Evolutionary conservation across 2,797 vertebrate genomes (phyloP).

Genomic region (Pangasius sanitwongsei): DNA sequence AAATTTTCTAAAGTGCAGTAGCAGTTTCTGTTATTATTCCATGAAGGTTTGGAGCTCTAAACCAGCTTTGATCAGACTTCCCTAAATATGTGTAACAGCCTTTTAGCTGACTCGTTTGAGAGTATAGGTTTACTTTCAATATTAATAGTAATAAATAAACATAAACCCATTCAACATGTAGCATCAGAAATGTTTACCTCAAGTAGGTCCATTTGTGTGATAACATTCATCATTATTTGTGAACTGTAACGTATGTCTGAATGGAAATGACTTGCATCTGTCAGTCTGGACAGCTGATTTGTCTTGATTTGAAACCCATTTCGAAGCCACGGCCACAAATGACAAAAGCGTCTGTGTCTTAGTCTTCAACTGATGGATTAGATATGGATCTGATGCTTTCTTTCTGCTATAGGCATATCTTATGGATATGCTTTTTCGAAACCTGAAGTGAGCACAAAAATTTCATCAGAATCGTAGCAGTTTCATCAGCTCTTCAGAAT

Average conservation of each 20-base stretch:
- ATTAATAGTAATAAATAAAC: background rate
- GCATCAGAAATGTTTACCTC: conserved; percentile 42
- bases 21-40: conserved; percentile 24
- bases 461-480: background rate
- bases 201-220: conserved; percentile 48
- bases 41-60: background rate
- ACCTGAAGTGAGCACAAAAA: too few species aligned
- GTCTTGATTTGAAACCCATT: conserved; percentile 64
- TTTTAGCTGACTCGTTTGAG: background rate
- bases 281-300: conserved; percentile 64
- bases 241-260: conserved; percentile 55
- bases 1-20: background rate
- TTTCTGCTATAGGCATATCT: background rate
- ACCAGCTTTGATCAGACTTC: background rate
- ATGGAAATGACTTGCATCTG: conserved; percentile 63
- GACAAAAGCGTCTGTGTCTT: conserved; percentile 40
- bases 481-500: background rate
- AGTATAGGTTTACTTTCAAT: background rate
- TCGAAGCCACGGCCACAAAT: conserved; percentile 42
- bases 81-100: too few species aligned
- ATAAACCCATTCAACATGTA: background rate
- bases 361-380: conserved; percentile 52
- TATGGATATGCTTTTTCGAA: background rate
- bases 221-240: conserved; percentile 66
- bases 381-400: conserved; percentile 19